Percentiles rank a stretch among this genome's conserved stretches.
These are phyloP conservation scores for Cryptops parisi DNA, from an alignment of 2,888 invertebrate species.

Conservation along the genomic window DNA sequence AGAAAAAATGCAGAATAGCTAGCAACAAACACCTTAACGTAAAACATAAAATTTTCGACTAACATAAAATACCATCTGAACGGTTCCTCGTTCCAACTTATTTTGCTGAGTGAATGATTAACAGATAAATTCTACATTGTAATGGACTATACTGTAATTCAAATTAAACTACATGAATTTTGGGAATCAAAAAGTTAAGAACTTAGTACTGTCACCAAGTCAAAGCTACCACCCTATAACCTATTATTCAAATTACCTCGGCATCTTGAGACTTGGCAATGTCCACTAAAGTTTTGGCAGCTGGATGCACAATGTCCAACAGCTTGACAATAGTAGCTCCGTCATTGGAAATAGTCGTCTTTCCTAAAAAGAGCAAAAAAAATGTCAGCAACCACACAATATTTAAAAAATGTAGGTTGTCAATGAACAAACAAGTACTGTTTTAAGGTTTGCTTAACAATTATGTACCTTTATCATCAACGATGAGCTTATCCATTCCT, in stretches of 20 bases:
- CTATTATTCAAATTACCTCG: slow-evolving; percentile 55
- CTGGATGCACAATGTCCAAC: slow-evolving; percentile 95
- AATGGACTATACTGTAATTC: too few species aligned
- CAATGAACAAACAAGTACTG: not conserved
- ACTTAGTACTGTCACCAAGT: too few species aligned
- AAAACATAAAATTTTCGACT: too few species aligned
- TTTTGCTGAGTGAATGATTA: too few species aligned
- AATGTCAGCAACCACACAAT: too few species aligned
- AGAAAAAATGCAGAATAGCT: too few species aligned
- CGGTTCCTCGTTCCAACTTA: too few species aligned
- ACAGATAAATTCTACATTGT: not conserved
- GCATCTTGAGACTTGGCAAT: slow-evolving; percentile 99
- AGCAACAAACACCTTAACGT: too few species aligned
- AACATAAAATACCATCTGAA: too few species aligned
- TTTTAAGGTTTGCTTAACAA: not conserved
- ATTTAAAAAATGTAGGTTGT: slow-evolving; percentile 1
- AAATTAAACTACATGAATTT: too few species aligned
- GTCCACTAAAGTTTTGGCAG: slow-evolving; percentile 93
- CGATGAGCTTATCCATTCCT: slow-evolving; percentile 98
- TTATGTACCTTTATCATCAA: slow-evolving; percentile 57
- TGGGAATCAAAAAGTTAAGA: too few species aligned
- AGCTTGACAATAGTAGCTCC: slow-evolving; percentile 98
- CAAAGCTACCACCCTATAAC: too few species aligned
- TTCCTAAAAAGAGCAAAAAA: slow-evolving; percentile 34
- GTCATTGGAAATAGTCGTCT: slow-evolving; percentile 96